These are phyloP conservation scores for Hoplostethus mediterraneus DNA, from an alignment of 2,797 vertebrate genomes.

Conservation along the genomic window DNA sequence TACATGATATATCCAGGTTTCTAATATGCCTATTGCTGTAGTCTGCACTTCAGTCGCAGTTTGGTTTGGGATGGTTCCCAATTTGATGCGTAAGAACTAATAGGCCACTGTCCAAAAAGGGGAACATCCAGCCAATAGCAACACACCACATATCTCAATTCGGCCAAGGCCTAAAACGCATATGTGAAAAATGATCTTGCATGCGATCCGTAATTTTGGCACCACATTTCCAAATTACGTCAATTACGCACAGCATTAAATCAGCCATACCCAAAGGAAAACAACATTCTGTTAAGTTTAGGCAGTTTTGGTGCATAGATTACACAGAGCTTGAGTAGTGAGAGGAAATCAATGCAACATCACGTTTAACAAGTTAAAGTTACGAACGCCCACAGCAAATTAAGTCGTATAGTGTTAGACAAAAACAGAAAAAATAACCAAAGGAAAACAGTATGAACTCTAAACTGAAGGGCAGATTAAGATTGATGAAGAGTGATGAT, in stretches of 20 bases:
- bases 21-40: slow-evolving; percentile 50
- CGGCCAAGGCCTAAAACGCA: slow-evolving; percentile 44
- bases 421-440: not conserved
- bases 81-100: slow-evolving; percentile 31
- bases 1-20: slow-evolving; percentile 25
- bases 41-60: slow-evolving; percentile 48
- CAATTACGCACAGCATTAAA: slow-evolving; percentile 52
- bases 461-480: not conserved
- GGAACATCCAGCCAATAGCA: slow-evolving; percentile 31
- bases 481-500: not conserved
- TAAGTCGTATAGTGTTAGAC: not conserved
- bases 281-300: not conserved
- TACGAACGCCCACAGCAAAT: slow-evolving; percentile 7
- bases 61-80: slow-evolving; percentile 48
- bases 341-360: slow-evolving; percentile 37
- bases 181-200: slow-evolving; percentile 35
- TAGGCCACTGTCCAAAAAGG: slow-evolving; percentile 58
- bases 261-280: slow-evolving; percentile 9
- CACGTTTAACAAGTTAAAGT: slow-evolving; percentile 38
- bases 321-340: slow-evolving; percentile 13
- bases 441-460: not conserved
- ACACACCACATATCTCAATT: slow-evolving; percentile 24
- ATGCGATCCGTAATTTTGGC: slow-evolving; percentile 36
- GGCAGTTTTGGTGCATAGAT: not conserved
- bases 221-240: slow-evolving; percentile 22